Percentiles rank a stretch among this genome's conserved stretches.
phyloP scores from a whole-genome alignment of 2,113 vertebrate genomes.

The Chlorodrepanis virens region DNA sequence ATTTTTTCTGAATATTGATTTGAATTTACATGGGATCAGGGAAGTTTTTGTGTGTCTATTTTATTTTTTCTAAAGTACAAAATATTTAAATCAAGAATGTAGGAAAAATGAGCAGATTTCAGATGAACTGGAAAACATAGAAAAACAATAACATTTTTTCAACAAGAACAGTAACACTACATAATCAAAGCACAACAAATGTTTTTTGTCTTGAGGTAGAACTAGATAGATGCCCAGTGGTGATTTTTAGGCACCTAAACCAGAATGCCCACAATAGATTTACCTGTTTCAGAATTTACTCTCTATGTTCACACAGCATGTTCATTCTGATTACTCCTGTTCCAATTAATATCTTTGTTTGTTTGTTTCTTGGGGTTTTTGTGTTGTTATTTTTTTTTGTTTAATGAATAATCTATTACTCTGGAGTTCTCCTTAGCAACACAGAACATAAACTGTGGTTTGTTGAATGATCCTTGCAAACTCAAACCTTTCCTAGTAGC shows the following conservation, averaged over 20 bases:
- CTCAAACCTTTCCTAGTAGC: not conserved
- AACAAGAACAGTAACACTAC: not conserved
- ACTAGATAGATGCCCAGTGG: not conserved
- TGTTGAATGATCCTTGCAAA: not conserved
- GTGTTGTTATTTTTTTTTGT: not conserved
- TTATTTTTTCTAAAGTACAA: not conserved
- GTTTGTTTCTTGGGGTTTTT: not conserved
- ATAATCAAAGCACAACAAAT: not conserved
- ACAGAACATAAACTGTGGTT: not conserved
- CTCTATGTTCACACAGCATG: fast-evolving
- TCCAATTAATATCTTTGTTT: not conserved
- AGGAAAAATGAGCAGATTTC: not conserved
- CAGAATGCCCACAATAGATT: not conserved
- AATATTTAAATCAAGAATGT: not conserved
- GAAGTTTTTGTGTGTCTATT: not conserved
- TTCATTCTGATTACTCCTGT: not conserved
- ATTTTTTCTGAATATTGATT: not conserved
- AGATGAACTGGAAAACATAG: not conserved
- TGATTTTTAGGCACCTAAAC: not conserved
- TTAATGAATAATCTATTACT: not conserved
- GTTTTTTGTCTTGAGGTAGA: not conserved
- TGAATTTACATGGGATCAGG: not conserved
- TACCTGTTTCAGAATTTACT: not conserved
- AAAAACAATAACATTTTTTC: not conserved
- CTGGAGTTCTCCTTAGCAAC: not conserved